Evolutionary conservation across 2,888 invertebrate genomes (phyloP).

Genomic region (Cactoblastis cactorum): DNA sequence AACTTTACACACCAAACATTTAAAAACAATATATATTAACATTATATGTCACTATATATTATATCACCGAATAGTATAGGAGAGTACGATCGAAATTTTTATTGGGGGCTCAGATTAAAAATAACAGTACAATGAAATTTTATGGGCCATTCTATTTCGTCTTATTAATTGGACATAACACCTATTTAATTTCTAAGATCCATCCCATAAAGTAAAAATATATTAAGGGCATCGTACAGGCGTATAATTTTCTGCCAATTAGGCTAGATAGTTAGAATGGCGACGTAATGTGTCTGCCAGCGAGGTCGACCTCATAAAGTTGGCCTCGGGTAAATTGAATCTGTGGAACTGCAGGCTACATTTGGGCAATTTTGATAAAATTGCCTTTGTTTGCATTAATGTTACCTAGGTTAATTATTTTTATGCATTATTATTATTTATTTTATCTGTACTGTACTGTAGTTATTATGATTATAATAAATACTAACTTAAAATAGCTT

Average conservation of each 20-base stretch:
- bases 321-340: background rate
- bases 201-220: background rate
- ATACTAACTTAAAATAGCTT: too few relatives aligned
- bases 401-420: background rate
- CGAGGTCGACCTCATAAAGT: background rate
- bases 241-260: slow-evolving; percentile 5
- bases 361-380: background rate
- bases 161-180: background rate
- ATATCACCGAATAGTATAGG: too few relatives aligned
- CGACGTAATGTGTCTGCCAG: slow-evolving; percentile 3
- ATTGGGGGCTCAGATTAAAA: too few relatives aligned
- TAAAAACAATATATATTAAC: too few relatives aligned
- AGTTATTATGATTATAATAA: too few relatives aligned
- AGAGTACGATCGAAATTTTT: too few relatives aligned
- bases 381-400: background rate
- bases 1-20: too few relatives aligned
- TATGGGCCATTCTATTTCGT: too few relatives aligned
- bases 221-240: background rate
- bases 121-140: too few relatives aligned
- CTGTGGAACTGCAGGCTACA: background rate
- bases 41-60: too few relatives aligned
- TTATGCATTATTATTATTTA: background rate
- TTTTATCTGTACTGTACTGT: too few relatives aligned
- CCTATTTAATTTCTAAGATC: too few relatives aligned
- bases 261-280: slow-evolving; percentile 5